Conservation (phyloP, 2,797 vertebrate genomes). For the Arnoldichthys spilopterus region DNA sequence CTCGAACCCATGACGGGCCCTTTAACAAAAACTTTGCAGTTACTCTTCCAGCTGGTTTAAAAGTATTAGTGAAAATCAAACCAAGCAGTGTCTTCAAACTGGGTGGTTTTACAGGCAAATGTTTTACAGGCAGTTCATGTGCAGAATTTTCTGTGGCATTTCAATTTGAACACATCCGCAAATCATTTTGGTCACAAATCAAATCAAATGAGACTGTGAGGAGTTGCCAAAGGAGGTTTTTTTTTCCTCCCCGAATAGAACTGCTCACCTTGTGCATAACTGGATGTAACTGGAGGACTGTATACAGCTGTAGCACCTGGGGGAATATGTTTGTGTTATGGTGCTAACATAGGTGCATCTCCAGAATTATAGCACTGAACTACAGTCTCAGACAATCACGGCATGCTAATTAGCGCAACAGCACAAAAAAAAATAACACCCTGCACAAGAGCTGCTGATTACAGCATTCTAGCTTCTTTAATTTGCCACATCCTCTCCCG, state of each 20-base stretch:
- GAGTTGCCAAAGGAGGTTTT: not conserved
- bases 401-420: slow-evolving; percentile 39
- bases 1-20: too few relatives aligned
- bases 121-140: not conserved
- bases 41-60: too few relatives aligned
- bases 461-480: slow-evolving; percentile 40
- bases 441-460: slow-evolving; percentile 52
- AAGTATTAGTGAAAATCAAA: too few relatives aligned
- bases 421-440: slow-evolving; percentile 17
- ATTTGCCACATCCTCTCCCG: slow-evolving; percentile 44
- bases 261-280: not conserved
- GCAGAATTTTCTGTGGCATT: not conserved
- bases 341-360: not conserved
- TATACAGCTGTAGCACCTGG: not conserved
- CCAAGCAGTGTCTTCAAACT: too few relatives aligned
- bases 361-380: slow-evolving; percentile 5
- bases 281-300: not conserved
- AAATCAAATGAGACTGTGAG: not conserved
- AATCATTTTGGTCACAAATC: not conserved
- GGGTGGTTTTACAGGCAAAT: too few relatives aligned
- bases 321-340: not conserved
- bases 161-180: too few relatives aligned
- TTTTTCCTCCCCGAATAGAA: not conserved
- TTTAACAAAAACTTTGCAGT: too few relatives aligned
- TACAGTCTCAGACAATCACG: slow-evolving; percentile 22